These are phyloP conservation scores for Plemyria rubiginata DNA, from an alignment of 2,888 invertebrate species.

Conservation along the genomic window DNA sequence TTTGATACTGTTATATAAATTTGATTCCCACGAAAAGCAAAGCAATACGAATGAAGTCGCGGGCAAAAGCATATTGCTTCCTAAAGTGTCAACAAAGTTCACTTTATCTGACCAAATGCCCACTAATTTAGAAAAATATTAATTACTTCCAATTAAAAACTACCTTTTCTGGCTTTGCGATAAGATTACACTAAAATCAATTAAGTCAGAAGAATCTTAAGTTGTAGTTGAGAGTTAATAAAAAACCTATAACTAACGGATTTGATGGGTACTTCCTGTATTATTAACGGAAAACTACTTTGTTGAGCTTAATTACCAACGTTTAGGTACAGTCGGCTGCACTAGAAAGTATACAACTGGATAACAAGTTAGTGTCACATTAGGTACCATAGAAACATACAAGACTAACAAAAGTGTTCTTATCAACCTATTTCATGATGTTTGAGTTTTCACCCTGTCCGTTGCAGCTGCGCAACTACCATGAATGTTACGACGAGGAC, in stretches of 20 bases:
- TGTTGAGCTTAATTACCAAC: neutral
- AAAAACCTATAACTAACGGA: slow-evolving; percentile 26
- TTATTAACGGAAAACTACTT: slow-evolving; percentile 1
- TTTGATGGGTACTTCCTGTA: slow-evolving; percentile 7
- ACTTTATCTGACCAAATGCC: slow-evolving; percentile 14
- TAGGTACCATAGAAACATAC: too few relatives aligned
- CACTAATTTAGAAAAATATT: slow-evolving; percentile 26
- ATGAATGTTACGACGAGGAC: too few relatives aligned
- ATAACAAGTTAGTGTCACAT: too few relatives aligned
- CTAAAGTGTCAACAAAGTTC: slow-evolving; percentile 13
- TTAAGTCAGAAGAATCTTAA: slow-evolving; percentile 16
- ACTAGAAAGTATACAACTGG: too few relatives aligned
- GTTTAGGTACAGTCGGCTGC: neutral
- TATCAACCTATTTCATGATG: too few relatives aligned
- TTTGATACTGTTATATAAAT: too few relatives aligned
- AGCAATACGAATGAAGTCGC: too few relatives aligned
- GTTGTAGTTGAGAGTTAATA: slow-evolving; percentile 18
- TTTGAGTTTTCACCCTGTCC: too few relatives aligned
- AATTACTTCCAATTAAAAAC: slow-evolving; percentile 28
- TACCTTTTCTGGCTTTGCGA: slow-evolving; percentile 17
- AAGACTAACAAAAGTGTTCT: too few relatives aligned
- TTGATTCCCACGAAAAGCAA: too few relatives aligned
- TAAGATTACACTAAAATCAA: slow-evolving; percentile 25
- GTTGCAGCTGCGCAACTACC: too few relatives aligned
- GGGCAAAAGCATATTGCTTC: too few relatives aligned